Conservation (phyloP, 1,140 invertebrate species). For the Drosophila kepulauana region DNA sequence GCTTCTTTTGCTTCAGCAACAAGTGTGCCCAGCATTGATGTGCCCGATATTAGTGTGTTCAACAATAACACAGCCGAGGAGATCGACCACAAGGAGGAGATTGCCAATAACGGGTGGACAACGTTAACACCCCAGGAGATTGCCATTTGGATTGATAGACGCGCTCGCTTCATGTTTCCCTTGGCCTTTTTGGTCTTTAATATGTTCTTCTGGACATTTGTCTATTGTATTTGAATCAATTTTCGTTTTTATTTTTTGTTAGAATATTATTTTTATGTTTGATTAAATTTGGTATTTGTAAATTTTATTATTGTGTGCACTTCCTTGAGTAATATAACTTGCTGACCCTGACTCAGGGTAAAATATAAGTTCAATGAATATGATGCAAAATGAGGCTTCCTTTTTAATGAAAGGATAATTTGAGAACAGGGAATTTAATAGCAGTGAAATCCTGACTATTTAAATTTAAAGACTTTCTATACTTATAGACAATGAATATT, state of each 20-base stretch:
- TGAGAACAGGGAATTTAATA: no score
- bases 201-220: constrained; percentile 93
- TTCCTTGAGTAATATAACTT: no score
- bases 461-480: no score
- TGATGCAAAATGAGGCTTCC: no score
- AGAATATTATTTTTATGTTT: constrained; percentile 17
- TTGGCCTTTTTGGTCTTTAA: constrained; percentile 93
- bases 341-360: no score
- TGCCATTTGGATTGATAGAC: constrained; percentile 92
- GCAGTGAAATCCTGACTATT: no score
- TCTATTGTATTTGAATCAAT: constrained; percentile 83
- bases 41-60: constrained; percentile 14
- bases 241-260: constrained; percentile 24
- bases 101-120: constrained; percentile 87
- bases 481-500: no score
- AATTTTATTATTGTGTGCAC: neutral
- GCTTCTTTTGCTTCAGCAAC: neutral
- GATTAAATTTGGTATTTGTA: constrained; percentile 2
- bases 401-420: no score
- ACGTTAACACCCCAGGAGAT: constrained; percentile 95
- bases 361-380: no score
- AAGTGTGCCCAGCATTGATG: constrained; percentile 16
- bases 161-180: constrained; percentile 92
- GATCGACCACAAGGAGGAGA: constrained; percentile 41
- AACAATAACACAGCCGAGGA: constrained; percentile 41